Evolutionary conservation across 37 sponge, comb jelly and placozoan genomes (phyloP).

Genomic region (Beroe forskalii): DNA sequence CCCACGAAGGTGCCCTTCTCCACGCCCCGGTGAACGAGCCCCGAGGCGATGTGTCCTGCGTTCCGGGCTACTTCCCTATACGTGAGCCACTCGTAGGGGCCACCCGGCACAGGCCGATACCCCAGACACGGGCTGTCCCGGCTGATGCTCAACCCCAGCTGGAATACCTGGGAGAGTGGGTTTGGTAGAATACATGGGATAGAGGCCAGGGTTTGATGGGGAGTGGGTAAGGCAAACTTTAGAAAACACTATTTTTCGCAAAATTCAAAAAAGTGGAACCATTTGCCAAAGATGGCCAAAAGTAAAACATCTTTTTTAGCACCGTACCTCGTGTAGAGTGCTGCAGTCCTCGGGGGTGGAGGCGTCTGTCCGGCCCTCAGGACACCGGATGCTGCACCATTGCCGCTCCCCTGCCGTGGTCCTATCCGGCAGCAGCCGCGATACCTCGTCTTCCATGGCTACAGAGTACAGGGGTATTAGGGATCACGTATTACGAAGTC

Average conservation of each 20-base stretch:
- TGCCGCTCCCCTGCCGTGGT: slow-evolving; percentile 45
- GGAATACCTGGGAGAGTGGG: slow-evolving; percentile 80
- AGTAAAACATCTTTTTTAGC: too few species aligned
- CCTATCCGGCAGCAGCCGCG: slow-evolving; percentile 2
- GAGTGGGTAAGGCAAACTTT: too few species aligned
- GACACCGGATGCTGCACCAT: slow-evolving; percentile 50
- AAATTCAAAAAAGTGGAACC: too few species aligned
- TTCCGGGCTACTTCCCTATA: slow-evolving; percentile 72
- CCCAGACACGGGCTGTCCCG: slow-evolving; percentile 80
- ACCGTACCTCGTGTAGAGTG: not conserved
- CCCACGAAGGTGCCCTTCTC: slow-evolving; percentile 83
- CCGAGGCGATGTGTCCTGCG: slow-evolving; percentile 77
- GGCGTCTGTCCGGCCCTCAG: not conserved
- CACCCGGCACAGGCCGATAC: slow-evolving; percentile 65
- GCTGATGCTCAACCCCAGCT: slow-evolving; percentile 75
- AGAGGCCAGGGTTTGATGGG: too few species aligned
- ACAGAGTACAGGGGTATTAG: too few species aligned
- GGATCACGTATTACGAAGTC: too few species aligned
- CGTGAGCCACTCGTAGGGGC: slow-evolving; percentile 73
- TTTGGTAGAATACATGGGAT: too few species aligned
- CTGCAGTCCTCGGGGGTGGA: not conserved
- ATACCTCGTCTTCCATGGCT: not conserved
- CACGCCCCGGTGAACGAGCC: slow-evolving; percentile 74
- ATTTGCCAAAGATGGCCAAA: too few species aligned
- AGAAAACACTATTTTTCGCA: too few species aligned